Evolutionary conservation across 2,797 vertebrate species (phyloP).

Genomic region (Chanos chanos): DNA sequence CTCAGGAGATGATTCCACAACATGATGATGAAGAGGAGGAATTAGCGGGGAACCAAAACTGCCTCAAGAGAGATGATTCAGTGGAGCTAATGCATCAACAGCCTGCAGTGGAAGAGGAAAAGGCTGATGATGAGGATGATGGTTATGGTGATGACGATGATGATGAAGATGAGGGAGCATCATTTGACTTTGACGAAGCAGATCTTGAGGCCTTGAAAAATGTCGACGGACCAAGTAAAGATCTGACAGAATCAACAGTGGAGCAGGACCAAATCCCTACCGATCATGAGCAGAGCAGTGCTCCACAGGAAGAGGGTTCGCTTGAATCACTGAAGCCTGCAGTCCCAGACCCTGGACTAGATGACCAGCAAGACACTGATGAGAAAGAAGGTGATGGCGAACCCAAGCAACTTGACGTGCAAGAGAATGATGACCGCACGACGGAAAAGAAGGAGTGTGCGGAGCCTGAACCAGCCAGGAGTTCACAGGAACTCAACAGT

Average conservation of each 20-base stretch:
- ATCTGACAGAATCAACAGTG: not conserved
- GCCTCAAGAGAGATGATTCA: not conserved
- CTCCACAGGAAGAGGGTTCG: not conserved
- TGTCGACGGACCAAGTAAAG: not conserved
- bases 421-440: constrained; percentile 1
- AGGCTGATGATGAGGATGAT: not conserved
- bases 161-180: constrained; percentile 38
- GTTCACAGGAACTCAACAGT: not conserved
- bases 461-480: not conserved
- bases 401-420: not conserved
- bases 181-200: constrained; percentile 26
- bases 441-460: not conserved
- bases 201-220: constrained; percentile 21
- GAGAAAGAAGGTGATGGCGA: constrained; percentile 1
- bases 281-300: not conserved
- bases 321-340: too few relatives aligned
- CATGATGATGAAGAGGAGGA: not conserved
- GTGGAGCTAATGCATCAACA: not conserved
- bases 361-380: too few relatives aligned
- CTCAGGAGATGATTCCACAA: not conserved
- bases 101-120: not conserved
- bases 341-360: too few relatives aligned
- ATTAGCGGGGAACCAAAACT: not conserved
- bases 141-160: constrained; percentile 20
- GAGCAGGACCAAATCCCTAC: constrained; percentile 2